These are phyloP conservation scores for Saccopteryx bilineata DNA, from an alignment of 2,113 vertebrate species.

Conservation along the genomic window DNA sequence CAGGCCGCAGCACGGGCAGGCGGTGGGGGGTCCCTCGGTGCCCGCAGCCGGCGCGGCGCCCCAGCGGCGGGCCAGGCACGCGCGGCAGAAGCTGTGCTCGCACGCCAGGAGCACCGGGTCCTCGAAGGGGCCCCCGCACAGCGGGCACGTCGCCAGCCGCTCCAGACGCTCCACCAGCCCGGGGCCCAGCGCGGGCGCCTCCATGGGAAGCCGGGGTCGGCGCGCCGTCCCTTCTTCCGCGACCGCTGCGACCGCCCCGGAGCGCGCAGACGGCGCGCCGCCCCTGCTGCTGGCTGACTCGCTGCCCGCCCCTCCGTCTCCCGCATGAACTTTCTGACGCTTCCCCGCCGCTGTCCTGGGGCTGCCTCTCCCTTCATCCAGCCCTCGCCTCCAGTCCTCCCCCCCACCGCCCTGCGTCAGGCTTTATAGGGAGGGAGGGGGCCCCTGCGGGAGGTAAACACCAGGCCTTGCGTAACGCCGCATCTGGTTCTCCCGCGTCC, in stretches of 20 bases:
- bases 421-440: constrained; percentile 83
- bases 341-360: not conserved
- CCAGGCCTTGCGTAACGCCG: constrained; percentile 79
- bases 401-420: not conserved
- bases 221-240: constrained; percentile 13
- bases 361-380: not conserved
- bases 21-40: constrained; percentile 53
- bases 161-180: constrained; percentile 85
- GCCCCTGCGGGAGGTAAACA: constrained; percentile 82
- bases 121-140: constrained; percentile 85
- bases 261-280: not conserved
- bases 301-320: not conserved
- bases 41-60: constrained; percentile 10
- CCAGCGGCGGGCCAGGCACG: constrained; percentile 83
- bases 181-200: constrained; percentile 63
- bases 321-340: constrained; percentile 51
- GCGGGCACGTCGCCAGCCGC: constrained; percentile 83
- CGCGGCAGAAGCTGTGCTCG: constrained; percentile 87
- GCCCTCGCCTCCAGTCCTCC: not conserved
- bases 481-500: constrained; percentile 80
- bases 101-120: constrained; percentile 87
- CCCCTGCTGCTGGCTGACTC: constrained; percentile 5
- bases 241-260: constrained; percentile 34
- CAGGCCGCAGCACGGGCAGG: constrained; percentile 84
- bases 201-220: constrained; percentile 56